phyloP scores from a whole-genome alignment of 2,888 invertebrate genomes.

The Gisinianus flammeolus region DNA sequence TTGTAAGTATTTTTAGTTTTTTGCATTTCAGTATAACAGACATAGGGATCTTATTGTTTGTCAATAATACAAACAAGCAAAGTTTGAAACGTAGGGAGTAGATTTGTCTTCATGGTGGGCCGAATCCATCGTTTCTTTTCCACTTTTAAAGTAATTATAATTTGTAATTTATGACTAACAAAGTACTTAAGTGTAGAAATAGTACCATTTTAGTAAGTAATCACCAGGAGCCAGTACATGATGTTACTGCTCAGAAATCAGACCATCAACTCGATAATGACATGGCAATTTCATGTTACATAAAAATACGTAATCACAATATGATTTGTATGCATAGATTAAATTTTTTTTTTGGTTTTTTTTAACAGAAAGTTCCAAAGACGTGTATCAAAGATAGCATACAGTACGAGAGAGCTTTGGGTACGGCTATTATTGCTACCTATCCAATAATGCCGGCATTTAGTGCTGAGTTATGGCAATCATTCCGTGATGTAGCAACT shows the following conservation, averaged over 20 bases:
- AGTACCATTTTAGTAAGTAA: background rate
- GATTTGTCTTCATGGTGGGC: background rate
- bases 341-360: slow-evolving; percentile 30
- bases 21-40: background rate
- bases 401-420: slow-evolving; percentile 77
- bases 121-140: no score
- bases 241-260: no score
- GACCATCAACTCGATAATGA: no score
- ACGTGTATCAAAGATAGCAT: slow-evolving; percentile 58
- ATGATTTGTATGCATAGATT: slow-evolving; percentile 3
- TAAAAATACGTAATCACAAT: background rate
- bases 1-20: slow-evolving; percentile 28
- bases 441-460: slow-evolving; percentile 91
- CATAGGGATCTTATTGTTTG: background rate
- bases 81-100: no score
- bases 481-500: slow-evolving; percentile 73
- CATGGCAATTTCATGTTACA: background rate
- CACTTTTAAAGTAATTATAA: background rate
- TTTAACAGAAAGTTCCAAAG: slow-evolving; percentile 61
- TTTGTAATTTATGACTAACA: background rate
- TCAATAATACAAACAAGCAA: no score
- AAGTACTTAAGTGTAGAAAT: no score
- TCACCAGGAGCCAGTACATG: background rate
- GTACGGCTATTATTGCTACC: slow-evolving; percentile 79
- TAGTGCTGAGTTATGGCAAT: slow-evolving; percentile 85